A percentile compares a stretch with the other conserved stretches of the same genome.
phyloP scores from a whole-genome alignment of 2,113 vertebrate genomes.

The Kobus ellipsiprymnus region DNA sequence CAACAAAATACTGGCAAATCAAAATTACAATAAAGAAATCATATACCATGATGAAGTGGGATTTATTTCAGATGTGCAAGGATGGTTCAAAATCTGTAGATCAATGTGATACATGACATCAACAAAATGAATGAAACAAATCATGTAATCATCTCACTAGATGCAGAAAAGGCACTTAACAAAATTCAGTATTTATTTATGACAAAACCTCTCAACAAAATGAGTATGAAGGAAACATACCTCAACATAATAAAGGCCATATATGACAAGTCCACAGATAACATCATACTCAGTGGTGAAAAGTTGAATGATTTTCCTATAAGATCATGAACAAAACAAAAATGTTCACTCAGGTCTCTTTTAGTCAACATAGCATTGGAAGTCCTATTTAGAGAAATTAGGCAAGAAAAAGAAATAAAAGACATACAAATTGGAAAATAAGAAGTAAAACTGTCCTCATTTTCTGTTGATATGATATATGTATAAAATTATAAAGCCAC shows the following conservation, averaged over 20 bases:
- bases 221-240: neutral
- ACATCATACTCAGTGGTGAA: neutral
- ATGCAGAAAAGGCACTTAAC: neutral
- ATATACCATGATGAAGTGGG: neutral
- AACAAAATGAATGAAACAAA: neutral
- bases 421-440: neutral
- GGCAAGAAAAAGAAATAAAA: neutral
- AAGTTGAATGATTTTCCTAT: neutral
- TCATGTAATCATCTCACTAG: neutral
- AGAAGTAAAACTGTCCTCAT: neutral
- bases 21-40: neutral
- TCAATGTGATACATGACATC: neutral
- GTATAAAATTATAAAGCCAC: neutral
- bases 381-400: neutral
- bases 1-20: neutral
- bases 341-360: neutral
- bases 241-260: neutral
- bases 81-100: neutral
- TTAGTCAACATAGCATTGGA: neutral
- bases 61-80: neutral
- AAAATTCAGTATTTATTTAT: neutral
- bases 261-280: neutral
- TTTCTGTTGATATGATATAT: neutral
- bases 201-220: neutral
- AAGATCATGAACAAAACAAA: neutral